Evolutionary conservation across 2,797 vertebrate species (phyloP).

Genomic region (Sebastes reedi): DNA sequence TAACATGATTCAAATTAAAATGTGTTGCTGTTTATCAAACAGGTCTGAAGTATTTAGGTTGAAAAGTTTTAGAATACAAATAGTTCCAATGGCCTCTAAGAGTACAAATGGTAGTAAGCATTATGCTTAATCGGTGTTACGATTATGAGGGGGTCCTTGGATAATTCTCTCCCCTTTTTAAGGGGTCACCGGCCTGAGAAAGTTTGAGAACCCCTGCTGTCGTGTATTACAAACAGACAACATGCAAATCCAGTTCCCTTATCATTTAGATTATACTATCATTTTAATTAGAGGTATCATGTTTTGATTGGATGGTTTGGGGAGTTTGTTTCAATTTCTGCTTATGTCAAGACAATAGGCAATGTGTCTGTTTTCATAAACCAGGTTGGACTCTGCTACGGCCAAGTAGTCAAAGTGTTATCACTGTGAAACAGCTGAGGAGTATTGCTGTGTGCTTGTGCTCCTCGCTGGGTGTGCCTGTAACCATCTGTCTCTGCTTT

Average conservation of each 20-base stretch:
- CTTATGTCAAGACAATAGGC: neutral
- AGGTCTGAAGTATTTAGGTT: too few relatives aligned
- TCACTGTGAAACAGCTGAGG: neutral
- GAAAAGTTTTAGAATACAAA: too few relatives aligned
- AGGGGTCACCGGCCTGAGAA: too few relatives aligned
- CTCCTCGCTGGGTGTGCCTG: conserved; percentile 16
- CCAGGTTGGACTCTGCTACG: neutral
- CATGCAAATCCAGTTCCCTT: neutral
- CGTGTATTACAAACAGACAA: neutral
- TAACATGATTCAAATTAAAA: too few relatives aligned
- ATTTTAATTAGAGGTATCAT: neutral
- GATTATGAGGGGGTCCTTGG: too few relatives aligned
- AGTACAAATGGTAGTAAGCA: too few relatives aligned
- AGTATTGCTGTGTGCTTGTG: neutral
- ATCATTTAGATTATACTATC: neutral
- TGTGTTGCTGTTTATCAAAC: too few relatives aligned
- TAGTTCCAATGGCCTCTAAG: too few relatives aligned
- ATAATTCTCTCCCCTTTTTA: too few relatives aligned
- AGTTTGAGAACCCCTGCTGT: neutral
- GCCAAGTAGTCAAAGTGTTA: neutral
- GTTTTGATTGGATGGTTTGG: neutral
- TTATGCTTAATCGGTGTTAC: too few relatives aligned
- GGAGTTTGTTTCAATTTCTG: neutral
- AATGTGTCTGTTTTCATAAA: neutral
- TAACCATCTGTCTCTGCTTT: neutral